Evolutionary conservation across 2,797 vertebrate genomes (phyloP), one percentile per base, ranked within the genome.

Genomic region (Crypturellus tataupa): DNA sequence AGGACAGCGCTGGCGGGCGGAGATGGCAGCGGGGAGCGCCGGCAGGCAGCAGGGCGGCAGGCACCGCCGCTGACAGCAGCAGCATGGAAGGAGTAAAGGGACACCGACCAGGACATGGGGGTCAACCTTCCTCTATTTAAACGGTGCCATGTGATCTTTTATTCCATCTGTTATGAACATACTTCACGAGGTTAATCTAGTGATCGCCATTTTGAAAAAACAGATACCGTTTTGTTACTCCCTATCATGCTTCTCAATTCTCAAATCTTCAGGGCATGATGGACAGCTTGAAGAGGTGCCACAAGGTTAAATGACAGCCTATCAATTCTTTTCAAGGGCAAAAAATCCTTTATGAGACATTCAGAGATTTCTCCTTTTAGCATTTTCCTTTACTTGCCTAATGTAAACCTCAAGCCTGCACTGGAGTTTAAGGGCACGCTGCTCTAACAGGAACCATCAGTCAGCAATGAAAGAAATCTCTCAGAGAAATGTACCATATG

Each of bases 91-190:
- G 7, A 95, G 96, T 95, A 93, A 97, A 98, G 73, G 95, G 97
- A 97, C 94, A 97, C 93, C 96, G 97, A 97, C 94, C 94, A 96
- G 97, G 97, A 96, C 97, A 94, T 1, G n/a, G 78, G 95, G 94
- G 95, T 97, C 97, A 97, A 96, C 96, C 88, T 96, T 94, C 97
- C 88, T 93, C 96, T 96, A 96, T 95, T 96, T 95, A 96, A 97
- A 95, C 76, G 88, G 59, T 51, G 91, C 89, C 94, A 94, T 95
- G 95, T 97, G 97, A 98, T 96, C 94, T 91, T 93, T 83, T 75
- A 37, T 95, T 98, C 96, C 97, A 98, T 97, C 97, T 98, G 97
- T 97, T 98, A 97, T 96, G 96, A 97, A 93, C 95, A 97, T 91
- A 96, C 92, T 95, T 97, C 93, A 95, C 94, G 94, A 95, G 96